phyloP scores from a whole-genome alignment of 2,797 vertebrate genomes.

The Diceros bicornis region DNA sequence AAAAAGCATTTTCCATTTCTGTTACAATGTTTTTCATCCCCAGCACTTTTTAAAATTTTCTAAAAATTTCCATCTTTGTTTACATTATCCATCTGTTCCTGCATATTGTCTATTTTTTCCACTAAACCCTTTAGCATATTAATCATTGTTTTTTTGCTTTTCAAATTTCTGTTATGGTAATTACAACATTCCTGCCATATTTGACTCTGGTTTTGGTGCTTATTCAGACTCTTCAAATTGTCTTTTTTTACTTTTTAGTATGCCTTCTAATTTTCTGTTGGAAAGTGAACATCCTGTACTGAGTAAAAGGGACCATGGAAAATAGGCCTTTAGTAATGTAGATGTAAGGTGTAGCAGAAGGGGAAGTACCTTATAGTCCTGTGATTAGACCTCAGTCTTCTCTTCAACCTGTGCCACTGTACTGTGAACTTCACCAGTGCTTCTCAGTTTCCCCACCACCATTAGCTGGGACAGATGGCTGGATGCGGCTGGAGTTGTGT shows the following conservation, averaged over 20 bases:
- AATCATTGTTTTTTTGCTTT: neutral
- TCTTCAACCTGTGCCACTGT: too few relatives aligned
- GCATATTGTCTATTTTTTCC: neutral
- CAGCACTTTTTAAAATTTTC: too few relatives aligned
- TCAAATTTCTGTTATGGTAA: neutral
- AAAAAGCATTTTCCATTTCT: too few relatives aligned
- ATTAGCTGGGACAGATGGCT: too few relatives aligned
- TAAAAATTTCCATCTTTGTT: too few relatives aligned
- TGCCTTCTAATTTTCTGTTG: neutral
- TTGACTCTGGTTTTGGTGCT: too few relatives aligned
- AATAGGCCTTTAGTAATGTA: neutral
- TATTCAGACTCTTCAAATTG: too few relatives aligned
- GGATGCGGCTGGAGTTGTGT: too few relatives aligned
- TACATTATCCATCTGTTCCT: neutral
- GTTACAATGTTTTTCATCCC: too few relatives aligned
- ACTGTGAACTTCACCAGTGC: too few relatives aligned
- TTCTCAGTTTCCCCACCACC: too few relatives aligned
- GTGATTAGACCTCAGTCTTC: too few relatives aligned
- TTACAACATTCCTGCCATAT: neutral
- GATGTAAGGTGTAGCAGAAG: neutral
- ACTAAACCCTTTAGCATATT: neutral
- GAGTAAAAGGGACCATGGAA: neutral
- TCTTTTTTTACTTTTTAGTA: neutral
- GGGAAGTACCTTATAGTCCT: neutral
- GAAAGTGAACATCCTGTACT: neutral